Conservation (phyloP, 2,113 vertebrate genomes). For the Thermophis baileyi region DNA sequence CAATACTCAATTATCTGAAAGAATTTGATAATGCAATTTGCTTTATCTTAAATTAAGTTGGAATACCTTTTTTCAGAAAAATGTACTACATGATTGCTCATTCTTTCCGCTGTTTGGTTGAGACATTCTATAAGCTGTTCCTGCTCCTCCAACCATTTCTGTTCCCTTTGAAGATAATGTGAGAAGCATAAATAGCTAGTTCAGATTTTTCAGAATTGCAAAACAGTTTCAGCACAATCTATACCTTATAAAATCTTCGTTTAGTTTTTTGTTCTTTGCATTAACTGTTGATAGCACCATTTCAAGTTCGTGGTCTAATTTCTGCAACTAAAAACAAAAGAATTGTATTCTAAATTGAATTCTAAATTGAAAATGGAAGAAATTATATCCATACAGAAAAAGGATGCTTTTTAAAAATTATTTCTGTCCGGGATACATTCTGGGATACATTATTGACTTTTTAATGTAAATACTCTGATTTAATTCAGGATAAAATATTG, state of each 20-base stretch:
- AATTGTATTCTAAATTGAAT: neutral
- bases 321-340: constrained; percentile 66
- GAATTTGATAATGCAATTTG: neutral
- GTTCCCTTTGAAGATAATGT: constrained; percentile 64
- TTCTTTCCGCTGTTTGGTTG: constrained; percentile 25
- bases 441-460: neutral
- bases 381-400: neutral
- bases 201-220: neutral
- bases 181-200: constrained; percentile 31
- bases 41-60: neutral
- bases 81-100: neutral
- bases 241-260: constrained; percentile 70
- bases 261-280: constrained; percentile 61
- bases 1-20: neutral
- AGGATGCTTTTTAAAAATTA: neutral
- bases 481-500: neutral
- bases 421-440: neutral
- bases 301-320: constrained; percentile 61
- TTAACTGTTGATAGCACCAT: constrained; percentile 46
- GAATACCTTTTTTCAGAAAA: constrained; percentile 62
- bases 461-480: neutral
- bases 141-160: constrained; percentile 67
- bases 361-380: neutral
- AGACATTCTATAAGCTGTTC: constrained; percentile 44
- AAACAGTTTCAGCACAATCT: neutral